These are phyloP conservation scores for Cyaniris semiargus DNA, from an alignment of 2,888 invertebrate species.

Conservation along the genomic window DNA sequence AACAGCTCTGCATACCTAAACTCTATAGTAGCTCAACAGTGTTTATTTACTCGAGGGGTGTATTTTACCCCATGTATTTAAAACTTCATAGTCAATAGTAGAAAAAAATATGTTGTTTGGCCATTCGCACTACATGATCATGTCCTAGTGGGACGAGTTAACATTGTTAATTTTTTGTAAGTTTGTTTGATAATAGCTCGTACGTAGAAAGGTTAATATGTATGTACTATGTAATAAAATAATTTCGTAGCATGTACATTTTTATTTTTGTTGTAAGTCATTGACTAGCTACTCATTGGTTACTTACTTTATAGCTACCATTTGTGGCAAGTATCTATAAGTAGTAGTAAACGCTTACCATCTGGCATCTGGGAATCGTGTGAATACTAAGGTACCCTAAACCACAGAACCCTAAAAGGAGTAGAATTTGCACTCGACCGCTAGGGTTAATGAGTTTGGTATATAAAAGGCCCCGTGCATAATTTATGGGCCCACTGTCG, in stretches of 20 bases:
- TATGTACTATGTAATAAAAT: no score
- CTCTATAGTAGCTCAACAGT: background rate
- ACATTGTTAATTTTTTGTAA: no score
- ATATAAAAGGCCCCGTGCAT: conserved; percentile 62
- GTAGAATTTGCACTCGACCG: conserved; percentile 24
- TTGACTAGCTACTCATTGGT: no score
- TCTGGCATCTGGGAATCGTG: background rate
- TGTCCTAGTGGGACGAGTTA: no score
- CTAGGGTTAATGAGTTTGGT: conserved; percentile 63
- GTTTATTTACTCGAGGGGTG: background rate
- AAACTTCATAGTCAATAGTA: no score
- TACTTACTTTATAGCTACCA: background rate
- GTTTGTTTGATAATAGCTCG: no score
- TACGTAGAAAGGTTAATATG: no score
- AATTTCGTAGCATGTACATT: no score
- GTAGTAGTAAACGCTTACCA: background rate
- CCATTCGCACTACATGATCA: no score
- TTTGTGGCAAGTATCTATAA: background rate
- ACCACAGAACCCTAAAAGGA: background rate
- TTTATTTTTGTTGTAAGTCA: no score
- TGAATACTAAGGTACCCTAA: background rate
- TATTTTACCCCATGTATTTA: background rate
- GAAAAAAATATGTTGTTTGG: background rate
- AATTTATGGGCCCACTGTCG: conserved; percentile 55
- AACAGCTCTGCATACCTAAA: background rate